These are phyloP conservation scores for Leuciscus idus DNA, from an alignment of 2,113 vertebrate genomes.

Conservation along the genomic window DNA sequence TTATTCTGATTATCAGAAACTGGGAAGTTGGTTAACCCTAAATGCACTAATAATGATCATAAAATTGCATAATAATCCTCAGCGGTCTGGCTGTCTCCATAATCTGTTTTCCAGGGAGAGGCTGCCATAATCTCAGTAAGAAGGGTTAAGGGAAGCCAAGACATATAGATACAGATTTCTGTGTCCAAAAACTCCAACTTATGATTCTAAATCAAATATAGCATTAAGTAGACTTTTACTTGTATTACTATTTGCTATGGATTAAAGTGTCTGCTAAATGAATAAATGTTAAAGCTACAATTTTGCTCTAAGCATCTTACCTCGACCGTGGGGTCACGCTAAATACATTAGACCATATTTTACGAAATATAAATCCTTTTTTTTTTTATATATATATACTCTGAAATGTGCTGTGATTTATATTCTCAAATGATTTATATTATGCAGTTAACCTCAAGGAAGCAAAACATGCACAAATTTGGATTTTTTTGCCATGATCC, in stretches of 20 bases:
- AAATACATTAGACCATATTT: neutral
- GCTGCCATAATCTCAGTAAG: conserved; percentile 50
- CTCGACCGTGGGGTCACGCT: too few relatives aligned
- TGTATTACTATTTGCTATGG: neutral
- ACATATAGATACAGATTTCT: neutral
- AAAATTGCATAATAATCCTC: conserved; percentile 66
- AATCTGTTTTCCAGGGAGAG: conserved; percentile 71
- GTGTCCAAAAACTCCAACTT: neutral
- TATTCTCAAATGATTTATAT: too few relatives aligned
- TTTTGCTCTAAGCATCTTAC: neutral
- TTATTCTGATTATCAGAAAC: neutral
- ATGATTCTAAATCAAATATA: neutral
- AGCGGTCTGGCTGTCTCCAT: conserved; percentile 54
- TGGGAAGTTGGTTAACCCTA: neutral
- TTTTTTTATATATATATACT: neutral
- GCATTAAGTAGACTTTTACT: neutral
- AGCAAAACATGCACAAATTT: too few relatives aligned
- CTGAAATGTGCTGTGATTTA: neutral
- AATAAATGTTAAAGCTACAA: neutral
- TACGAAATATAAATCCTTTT: neutral
- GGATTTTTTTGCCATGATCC: too few relatives aligned
- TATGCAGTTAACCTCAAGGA: too few relatives aligned
- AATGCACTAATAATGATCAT: neutral
- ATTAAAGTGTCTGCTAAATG: neutral
- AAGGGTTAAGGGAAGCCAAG: conserved; percentile 17